Evolutionary conservation across 2,888 invertebrate species (phyloP), one percentile per base, ranked within the genome.

Genomic region (Drosophila birchii): DNA sequence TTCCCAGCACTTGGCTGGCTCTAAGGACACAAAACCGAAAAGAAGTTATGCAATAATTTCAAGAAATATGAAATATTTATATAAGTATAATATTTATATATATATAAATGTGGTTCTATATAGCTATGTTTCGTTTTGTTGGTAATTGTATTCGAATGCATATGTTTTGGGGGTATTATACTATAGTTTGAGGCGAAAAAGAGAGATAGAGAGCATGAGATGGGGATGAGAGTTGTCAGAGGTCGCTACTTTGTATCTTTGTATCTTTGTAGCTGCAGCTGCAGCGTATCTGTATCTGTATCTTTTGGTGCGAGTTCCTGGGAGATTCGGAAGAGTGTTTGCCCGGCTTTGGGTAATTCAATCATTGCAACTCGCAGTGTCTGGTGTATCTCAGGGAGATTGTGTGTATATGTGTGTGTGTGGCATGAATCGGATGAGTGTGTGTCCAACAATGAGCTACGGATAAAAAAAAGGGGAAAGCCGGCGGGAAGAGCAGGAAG

Each of bases 311-410:
- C 43, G 26, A 26, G 49, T 64, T 36, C 32, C 26, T 56, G 56
- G 47, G 68, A 16, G 49, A 41, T 56, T 55, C 68, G 68, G 39
- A 43, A 77, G 69, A 74, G 77, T 77, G 70, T 84, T 81, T 81
- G 75, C 79, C 76, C 47, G 69, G 56, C 56, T 72, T 80, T 79
- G 68, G 64, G 78, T 79, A 79, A 81, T 82, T 86, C 78, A 86
- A 82, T 86, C 80, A 83, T 82, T 66, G 83, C 54, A 85, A 56
- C 47, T 58, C 34, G 26, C 23, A n/a, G 43, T 36, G 20, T 55
- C 29, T 55, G n/a, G n/a, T n/a, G 49, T 41, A 23, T 41, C 39
- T 55, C 39, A 7, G 7, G 1, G 23, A 23, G 16, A 9, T 23
- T 20, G 20, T 20, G 51, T 23, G 29, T n/a, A n/a, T n/a, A n/a